A percentile compares a stretch with the other conserved stretches of the same genome.
Evolutionary conservation across 1,140 invertebrate genomes (phyloP).

Genomic region (Dendrolimus kikuchii): DNA sequence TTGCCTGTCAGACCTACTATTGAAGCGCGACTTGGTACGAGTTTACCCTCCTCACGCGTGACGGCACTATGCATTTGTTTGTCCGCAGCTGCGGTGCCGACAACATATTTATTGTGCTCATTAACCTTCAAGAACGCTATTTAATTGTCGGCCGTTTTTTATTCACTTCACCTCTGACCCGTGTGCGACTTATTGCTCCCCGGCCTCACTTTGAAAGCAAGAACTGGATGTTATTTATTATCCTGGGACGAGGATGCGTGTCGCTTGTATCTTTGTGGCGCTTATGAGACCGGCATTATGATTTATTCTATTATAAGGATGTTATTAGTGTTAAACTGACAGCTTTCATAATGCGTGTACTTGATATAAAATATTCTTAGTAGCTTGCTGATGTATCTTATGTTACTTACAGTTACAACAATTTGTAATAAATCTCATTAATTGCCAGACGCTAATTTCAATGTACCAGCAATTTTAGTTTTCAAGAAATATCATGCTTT

Average conservation of each 20-base stretch:
- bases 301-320: constrained; percentile 64
- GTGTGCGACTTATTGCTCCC: constrained; percentile 65
- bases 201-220: constrained; percentile 64
- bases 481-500: no score
- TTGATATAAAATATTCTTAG: not conserved
- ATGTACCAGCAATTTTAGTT: no score
- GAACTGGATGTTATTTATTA: constrained; percentile 68
- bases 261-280: constrained; percentile 64
- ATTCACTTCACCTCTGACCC: constrained; percentile 70
- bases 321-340: constrained; percentile 51
- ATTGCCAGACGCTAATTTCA: no score
- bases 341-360: constrained; percentile 4
- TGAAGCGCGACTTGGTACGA: constrained; percentile 15
- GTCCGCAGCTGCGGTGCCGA: constrained; percentile 68
- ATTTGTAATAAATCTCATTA: not conserved
- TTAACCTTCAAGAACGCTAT: constrained; percentile 72
- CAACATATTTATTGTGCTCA: constrained; percentile 72
- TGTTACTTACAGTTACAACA: not conserved
- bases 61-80: constrained; percentile 61
- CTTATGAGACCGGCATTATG: constrained; percentile 56
- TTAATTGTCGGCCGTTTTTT: constrained; percentile 72
- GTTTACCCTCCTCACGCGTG: constrained; percentile 60
- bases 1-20: constrained; percentile 48
- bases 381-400: constrained; percentile 7
- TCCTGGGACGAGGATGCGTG: constrained; percentile 49